phyloP scores from a whole-genome alignment of 2,113 vertebrate genomes.

The Pteronura brasiliensis region DNA sequence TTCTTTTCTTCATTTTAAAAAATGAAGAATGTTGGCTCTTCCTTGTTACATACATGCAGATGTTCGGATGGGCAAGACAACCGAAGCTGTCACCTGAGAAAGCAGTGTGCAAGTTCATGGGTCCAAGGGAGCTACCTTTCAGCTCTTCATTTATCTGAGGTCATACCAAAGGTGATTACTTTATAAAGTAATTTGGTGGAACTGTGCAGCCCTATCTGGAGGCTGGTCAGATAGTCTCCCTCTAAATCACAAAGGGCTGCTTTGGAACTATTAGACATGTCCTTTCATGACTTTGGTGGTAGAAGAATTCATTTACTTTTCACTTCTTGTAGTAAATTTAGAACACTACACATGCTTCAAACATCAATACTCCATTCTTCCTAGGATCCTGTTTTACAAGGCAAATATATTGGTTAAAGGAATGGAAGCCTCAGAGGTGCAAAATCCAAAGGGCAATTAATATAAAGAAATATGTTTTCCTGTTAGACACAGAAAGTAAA shows the following conservation, averaged over 20 bases:
- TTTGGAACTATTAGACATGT: neutral
- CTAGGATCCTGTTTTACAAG: neutral
- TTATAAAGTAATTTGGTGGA: neutral
- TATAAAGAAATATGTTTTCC: neutral
- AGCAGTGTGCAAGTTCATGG: neutral
- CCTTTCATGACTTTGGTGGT: neutral
- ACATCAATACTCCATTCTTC: neutral
- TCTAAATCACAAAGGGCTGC: neutral
- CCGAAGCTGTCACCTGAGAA: neutral
- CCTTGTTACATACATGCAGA: accelerated
- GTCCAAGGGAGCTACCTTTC: neutral
- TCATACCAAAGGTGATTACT: neutral
- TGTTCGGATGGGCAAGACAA: neutral
- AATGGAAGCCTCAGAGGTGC: neutral
- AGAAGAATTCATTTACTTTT: constrained; percentile 11
- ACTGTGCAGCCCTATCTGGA: neutral
- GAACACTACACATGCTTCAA: neutral
- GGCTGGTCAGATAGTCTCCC: neutral
- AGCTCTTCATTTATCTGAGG: neutral
- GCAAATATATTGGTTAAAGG: neutral
- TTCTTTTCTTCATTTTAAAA: neutral
- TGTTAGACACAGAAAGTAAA: neutral
- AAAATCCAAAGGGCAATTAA: neutral
- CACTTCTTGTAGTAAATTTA: neutral
- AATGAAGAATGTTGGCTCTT: neutral